A percentile compares a stretch with the other conserved stretches of the same genome.
phyloP scores from a whole-genome alignment of 35 echinoderm and acorn worm species.

The Eucidaris tribuloides region DNA sequence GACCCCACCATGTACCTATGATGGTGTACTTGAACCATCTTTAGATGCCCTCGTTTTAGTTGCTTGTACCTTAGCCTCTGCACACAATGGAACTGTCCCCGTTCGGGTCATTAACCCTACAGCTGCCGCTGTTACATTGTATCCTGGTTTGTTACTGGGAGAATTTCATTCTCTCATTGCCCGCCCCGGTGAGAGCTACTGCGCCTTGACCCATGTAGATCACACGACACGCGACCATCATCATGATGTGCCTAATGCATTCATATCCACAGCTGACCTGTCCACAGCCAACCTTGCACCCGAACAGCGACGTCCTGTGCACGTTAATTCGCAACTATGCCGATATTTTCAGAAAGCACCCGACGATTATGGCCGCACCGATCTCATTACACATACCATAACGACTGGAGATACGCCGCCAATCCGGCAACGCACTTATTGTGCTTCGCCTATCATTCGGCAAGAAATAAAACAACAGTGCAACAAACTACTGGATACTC shows the following conservation, averaged over 20 bases:
- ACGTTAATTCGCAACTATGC: background rate
- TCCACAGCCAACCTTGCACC: background rate
- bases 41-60: background rate
- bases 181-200: background rate
- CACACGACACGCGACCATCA: background rate
- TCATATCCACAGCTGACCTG: background rate
- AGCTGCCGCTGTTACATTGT: background rate
- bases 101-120: constrained; percentile 3
- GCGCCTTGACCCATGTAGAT: background rate
- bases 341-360: background rate
- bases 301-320: background rate
- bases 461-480: constrained; percentile 3
- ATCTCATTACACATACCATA: background rate
- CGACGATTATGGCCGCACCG: constrained; percentile 14
- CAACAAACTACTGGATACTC: background rate
- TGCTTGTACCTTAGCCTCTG: background rate
- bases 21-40: background rate
- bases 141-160: background rate
- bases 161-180: background rate
- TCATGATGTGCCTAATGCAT: too few relatives aligned
- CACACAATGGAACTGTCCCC: background rate
- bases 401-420: constrained; percentile 5
- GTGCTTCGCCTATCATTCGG: background rate
- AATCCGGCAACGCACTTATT: constrained; percentile 1
- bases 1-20: background rate